These are phyloP conservation scores for Agelastica alni DNA, from an alignment of 2,888 invertebrate genomes.

Conservation along the genomic window DNA sequence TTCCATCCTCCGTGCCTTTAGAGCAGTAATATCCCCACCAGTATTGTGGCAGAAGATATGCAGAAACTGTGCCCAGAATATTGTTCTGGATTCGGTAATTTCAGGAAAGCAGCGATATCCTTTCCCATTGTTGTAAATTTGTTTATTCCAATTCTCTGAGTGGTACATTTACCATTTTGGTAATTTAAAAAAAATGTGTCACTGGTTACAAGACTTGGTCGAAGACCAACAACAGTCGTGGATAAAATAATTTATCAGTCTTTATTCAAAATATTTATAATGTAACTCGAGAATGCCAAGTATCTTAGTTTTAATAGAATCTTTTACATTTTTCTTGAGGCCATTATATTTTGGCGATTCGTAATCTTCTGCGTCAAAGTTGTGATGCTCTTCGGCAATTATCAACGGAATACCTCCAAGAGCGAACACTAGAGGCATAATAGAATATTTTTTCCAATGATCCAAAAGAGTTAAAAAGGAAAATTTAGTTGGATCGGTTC, in stretches of 20 bases:
- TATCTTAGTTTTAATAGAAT: constrained; percentile 5
- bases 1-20: too few relatives aligned
- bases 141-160: neutral
- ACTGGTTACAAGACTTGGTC: too few relatives aligned
- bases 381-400: neutral
- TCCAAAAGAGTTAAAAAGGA: constrained; percentile 14
- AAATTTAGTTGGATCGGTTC: constrained; percentile 6
- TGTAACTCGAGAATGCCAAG: constrained; percentile 16
- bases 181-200: too few relatives aligned
- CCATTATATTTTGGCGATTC: neutral
- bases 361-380: neutral
- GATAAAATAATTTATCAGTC: neutral
- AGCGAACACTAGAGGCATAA: constrained; percentile 14
- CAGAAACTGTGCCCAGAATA: neutral
- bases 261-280: constrained; percentile 16
- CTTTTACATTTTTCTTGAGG: constrained; percentile 2
- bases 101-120: neutral
- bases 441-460: constrained; percentile 10
- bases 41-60: neutral
- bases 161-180: neutral
- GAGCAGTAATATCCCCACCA: too few relatives aligned
- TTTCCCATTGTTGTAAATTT: neutral
- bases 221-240: too few relatives aligned
- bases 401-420: constrained; percentile 12
- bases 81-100: neutral